Percentiles rank a stretch among this genome's conserved stretches.
These are phyloP conservation scores for Rafetus swinhoei DNA, from an alignment of 2,113 vertebrate genomes.

Conservation along the genomic window DNA sequence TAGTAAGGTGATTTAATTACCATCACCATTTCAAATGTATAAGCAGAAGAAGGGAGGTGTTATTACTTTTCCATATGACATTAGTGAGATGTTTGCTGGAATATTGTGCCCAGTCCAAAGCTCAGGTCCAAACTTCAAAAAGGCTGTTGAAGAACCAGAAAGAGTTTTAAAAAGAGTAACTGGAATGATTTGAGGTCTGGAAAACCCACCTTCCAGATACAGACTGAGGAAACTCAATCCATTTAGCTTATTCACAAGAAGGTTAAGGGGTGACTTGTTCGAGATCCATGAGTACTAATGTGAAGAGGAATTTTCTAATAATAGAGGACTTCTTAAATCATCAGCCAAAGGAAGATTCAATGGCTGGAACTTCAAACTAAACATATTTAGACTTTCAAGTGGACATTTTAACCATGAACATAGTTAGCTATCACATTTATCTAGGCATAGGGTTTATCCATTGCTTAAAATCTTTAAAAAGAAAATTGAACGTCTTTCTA, in stretches of 20 bases:
- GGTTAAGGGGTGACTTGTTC: not conserved
- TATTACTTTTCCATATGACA: not conserved
- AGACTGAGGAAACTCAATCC: not conserved
- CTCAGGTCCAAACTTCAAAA: not conserved
- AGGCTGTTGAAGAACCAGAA: not conserved
- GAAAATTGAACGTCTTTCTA: not conserved
- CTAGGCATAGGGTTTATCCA: not conserved
- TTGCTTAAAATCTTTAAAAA: not conserved
- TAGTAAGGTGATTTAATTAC: not conserved
- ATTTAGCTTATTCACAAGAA: not conserved
- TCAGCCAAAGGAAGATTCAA: not conserved
- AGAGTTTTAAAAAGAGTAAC: not conserved
- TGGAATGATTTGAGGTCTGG: not conserved
- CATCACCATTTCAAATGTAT: not conserved
- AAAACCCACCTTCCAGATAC: not conserved
- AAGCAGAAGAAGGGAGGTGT: not conserved
- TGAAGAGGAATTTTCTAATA: not conserved
- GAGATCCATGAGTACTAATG: not conserved
- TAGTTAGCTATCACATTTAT: not conserved
- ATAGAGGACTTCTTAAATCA: not conserved
- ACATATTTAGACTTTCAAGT: not conserved
- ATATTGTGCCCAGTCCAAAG: not conserved
- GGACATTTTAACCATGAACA: not conserved
- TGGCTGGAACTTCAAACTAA: not conserved
- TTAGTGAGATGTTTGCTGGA: not conserved